Base-by-base conservation (phyloP, 2,113 vertebrate genomes). In the Tinamus guttatus region DNA sequence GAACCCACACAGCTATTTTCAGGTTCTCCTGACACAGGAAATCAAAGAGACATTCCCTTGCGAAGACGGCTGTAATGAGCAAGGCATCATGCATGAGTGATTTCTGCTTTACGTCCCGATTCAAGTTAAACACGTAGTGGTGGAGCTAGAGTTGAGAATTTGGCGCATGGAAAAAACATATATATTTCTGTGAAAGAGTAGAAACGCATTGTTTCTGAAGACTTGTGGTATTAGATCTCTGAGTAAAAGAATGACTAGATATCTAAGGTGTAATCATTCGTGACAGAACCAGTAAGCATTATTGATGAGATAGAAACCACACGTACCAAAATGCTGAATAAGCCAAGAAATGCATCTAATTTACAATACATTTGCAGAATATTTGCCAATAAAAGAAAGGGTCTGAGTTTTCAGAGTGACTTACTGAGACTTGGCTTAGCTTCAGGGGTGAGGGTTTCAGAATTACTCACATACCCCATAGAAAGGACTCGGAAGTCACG, bases 401-500 rank as follows among this genome's bases (percentile, higher is more conserved):
- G 75, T 82, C 81, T 59, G 2, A 2, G 52, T 43, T 63, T 80
- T 43, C n/a, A 87, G 85, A 58, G 67, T 83, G 82, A 78, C 93
- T 94, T 79, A 54, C 56, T 94, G 78, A 54, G 76, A 15, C 40
- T 47, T 74, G 89, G 63, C 79, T 83, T 30, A 51, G 13, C 30
- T 81, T 81, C 74, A 87, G 91, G 16, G 78, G 32, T 73, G 91
- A 89, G 67, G 74, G 92, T 96, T 96, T 96, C 68, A 0, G 79
- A 87, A 94, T 96, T 62, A 87, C 92, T 96, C 94, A 91, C 28
- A 15, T 11, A 71, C 11, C 47, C 58, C 30, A 5, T 2, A 64
- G 63, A 87, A 93, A 88, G 13, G 8, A 28, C 51, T 45, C 2
- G 0, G 75, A 78, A 88, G 67, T 77, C 3, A 0, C 40, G 70